phyloP scores from a whole-genome alignment of 2,113 vertebrate genomes.

The Dasyurus viverrinus region DNA sequence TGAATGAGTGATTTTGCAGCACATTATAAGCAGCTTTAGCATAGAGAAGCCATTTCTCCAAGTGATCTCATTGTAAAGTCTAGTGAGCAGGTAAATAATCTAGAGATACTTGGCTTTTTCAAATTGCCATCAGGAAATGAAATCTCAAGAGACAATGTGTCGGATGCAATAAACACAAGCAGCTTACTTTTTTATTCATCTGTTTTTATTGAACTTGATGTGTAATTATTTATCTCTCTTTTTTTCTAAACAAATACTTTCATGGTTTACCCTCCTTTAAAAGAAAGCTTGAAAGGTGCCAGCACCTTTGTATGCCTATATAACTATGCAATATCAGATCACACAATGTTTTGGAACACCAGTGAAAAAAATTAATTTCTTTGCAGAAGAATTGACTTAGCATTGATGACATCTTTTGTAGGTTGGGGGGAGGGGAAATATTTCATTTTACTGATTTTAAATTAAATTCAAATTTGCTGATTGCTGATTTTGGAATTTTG shows the following conservation, averaged over 20 bases:
- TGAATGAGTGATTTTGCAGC: slow-evolving; percentile 27
- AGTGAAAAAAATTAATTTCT: slow-evolving; percentile 53
- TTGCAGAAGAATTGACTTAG: slow-evolving; percentile 23
- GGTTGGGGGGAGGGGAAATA: slow-evolving; percentile 18
- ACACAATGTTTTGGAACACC: slow-evolving; percentile 61
- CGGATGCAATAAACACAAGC: not conserved
- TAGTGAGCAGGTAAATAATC: slow-evolving; percentile 11
- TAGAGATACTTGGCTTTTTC: not conserved
- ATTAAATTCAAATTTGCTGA: slow-evolving; percentile 19
- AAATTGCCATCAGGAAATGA: not conserved
- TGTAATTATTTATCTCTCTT: slow-evolving; percentile 47
- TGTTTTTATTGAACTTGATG: slow-evolving; percentile 18
- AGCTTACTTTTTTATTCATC: slow-evolving; percentile 23
- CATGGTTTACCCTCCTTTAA: not conserved
- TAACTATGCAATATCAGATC: not conserved
- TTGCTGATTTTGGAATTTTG: slow-evolving; percentile 49
- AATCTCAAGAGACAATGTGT: not conserved
- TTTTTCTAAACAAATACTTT: slow-evolving; percentile 12
- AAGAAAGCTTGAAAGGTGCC: slow-evolving; percentile 48
- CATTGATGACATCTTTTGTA: slow-evolving; percentile 46
- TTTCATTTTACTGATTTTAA: slow-evolving; percentile 28
- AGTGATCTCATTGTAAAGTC: not conserved
- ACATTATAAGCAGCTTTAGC: slow-evolving; percentile 13
- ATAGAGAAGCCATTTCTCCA: not conserved
- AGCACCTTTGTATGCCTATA: slow-evolving; percentile 48